phyloP scores from a whole-genome alignment of 2,113 vertebrate species.

The Monarcha castaneiventris region DNA sequence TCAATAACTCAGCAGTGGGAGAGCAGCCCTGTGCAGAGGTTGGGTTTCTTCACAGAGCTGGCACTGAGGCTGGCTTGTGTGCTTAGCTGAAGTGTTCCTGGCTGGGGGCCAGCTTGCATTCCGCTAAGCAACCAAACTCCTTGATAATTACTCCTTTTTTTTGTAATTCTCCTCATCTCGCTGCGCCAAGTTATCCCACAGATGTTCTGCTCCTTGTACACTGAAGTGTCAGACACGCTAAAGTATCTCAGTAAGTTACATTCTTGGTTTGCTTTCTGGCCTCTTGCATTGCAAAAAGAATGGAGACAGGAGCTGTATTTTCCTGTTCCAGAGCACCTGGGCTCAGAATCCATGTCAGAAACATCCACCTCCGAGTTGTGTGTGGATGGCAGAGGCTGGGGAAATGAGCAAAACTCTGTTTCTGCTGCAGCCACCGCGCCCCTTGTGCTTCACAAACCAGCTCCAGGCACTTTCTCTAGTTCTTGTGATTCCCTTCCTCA shows the following conservation, averaged over 20 bases:
- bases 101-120: background rate
- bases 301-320: background rate
- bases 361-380: background rate
- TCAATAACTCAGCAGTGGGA: background rate
- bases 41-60: background rate
- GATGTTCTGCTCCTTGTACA: background rate
- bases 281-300: background rate
- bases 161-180: background rate
- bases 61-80: background rate
- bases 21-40: background rate
- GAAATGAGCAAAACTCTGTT: background rate
- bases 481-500: constrained; percentile 54
- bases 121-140: background rate
- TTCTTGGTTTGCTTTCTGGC: background rate
- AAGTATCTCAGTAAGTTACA: background rate
- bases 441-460: background rate
- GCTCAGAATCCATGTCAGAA: background rate
- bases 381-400: background rate
- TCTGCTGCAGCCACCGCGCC: background rate
- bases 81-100: background rate
- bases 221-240: accelerated
- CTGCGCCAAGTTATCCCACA: background rate
- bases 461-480: constrained; percentile 50
- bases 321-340: background rate
- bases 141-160: background rate